Percentiles rank a stretch among this genome's conserved stretches.
Conservation (phyloP, 2,113 vertebrate genomes). For the Nesogale talazaci region DNA sequence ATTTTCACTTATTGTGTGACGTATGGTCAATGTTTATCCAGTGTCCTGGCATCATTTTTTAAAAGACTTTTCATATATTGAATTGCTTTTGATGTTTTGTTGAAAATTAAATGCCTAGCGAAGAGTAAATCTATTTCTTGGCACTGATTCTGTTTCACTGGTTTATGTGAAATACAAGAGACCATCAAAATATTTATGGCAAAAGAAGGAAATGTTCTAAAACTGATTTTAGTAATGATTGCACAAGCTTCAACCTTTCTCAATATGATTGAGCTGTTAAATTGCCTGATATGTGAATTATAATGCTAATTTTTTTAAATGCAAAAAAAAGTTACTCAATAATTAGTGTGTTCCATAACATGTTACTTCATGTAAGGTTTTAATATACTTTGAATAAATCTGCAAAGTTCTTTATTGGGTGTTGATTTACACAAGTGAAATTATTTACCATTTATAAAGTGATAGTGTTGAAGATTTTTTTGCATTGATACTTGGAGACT, state of each 20-base stretch:
- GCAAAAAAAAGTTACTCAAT: too few relatives aligned
- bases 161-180: not conserved
- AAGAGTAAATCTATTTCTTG: not conserved
- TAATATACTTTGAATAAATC: not conserved
- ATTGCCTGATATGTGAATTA: too few relatives aligned
- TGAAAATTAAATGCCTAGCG: not conserved
- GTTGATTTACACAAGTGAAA: not conserved
- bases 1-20: not conserved
- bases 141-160: not conserved
- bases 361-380: not conserved
- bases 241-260: too few relatives aligned
- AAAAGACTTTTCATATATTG: not conserved
- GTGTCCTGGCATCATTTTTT: not conserved
- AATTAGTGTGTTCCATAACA: too few relatives aligned
- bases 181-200: too few relatives aligned
- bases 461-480: not conserved
- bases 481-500: not conserved
- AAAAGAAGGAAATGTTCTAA: too few relatives aligned
- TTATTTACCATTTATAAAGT: not conserved
- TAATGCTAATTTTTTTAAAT: too few relatives aligned
- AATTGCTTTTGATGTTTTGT: constrained; percentile 24
- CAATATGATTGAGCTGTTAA: too few relatives aligned
- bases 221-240: too few relatives aligned
- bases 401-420: not conserved
- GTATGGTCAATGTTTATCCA: not conserved